Evolutionary conservation across 2,797 vertebrate genomes (phyloP), one percentile per base, ranked within the genome.

Genomic region (Anableps anableps): DNA sequence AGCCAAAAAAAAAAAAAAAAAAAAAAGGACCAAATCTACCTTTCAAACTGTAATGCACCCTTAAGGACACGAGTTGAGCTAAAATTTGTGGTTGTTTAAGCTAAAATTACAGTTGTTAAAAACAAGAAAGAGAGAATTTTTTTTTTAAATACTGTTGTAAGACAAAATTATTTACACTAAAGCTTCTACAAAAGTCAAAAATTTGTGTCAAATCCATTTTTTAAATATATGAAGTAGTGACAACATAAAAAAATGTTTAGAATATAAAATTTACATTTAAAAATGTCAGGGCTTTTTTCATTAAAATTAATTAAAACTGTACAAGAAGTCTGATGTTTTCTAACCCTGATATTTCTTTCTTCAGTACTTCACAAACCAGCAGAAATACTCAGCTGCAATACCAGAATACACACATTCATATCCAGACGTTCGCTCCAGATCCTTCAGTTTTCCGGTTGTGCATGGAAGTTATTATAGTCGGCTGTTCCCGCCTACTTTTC

Each of bases 401-500:
- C 21, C 38, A 71, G 11, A 45, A 70, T n/a, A 43, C 23, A 43
- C 11, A 70, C 38, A 70, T 31, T 5, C n/a, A n/a, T 8, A 71
- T n/a, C 5, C 6, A 43, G n/a, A 43, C 3, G 8, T 36, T 48
- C 0, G 4, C 21, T n/a, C 16, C 36, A 14, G 53, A 41, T 60
- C 26, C 5, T 68, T 45, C 26, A 72, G 45, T 13, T 19, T 60
- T 38, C 29, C 51, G 53, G 34, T n/a, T 74, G 29, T 78, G 26
- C 50, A 5, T 72, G 68, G 68, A 81, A 78, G 83, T 85, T 80
- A 88, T 85, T 89, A 83, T 89, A 77, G 82, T 70, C 74, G 64
- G 86, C 86, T 85, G 84, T 82, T 78, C 51, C 14, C 29, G 78
- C 87, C 81, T 82, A 60, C 87, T 82, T 72, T 88, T 85, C 81